Percentiles rank a stretch among this genome's conserved stretches.
Evolutionary conservation across 2,113 vertebrate species (phyloP).

Genomic region (Drymodes brunneopygia): DNA sequence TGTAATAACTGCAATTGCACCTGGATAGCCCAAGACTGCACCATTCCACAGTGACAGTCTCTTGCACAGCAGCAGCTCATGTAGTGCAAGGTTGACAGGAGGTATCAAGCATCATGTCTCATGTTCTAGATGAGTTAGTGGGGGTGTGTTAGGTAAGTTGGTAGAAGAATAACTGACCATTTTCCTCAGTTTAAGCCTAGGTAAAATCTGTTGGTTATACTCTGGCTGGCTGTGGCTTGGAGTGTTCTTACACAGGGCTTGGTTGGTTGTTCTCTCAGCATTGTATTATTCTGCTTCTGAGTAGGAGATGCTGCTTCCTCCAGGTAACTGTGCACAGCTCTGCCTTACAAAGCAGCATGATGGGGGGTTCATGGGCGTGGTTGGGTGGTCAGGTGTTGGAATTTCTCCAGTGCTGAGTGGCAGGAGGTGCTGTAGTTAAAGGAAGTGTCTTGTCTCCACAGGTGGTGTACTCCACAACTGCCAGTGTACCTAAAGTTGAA

Average conservation of each 20-base stretch:
- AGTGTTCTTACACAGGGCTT: no score
- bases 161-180: fast-evolving
- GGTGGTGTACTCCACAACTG: conserved; percentile 95
- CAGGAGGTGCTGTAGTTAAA: background rate
- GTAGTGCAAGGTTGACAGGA: background rate
- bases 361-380: fast-evolving
- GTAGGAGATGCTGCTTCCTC: background rate
- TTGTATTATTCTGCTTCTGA: background rate
- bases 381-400: fast-evolving
- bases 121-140: no score
- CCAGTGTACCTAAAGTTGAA: conserved; percentile 93
- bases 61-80: background rate
- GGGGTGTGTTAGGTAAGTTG: background rate
- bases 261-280: background rate
- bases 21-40: fast-evolving
- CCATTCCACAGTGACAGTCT: background rate
- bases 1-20: background rate
- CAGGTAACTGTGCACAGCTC: fast-evolving
- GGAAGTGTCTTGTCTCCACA: conserved; percentile 37
- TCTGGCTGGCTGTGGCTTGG: background rate
- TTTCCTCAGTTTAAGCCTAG: background rate
- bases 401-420: fast-evolving
- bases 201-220: background rate
- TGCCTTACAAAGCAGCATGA: background rate
- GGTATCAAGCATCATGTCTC: fast-evolving